A percentile compares a stretch with the other conserved stretches of the same genome.
Evolutionary conservation across 2,113 vertebrate species (phyloP).

Genomic region (Nymphicus hollandicus): DNA sequence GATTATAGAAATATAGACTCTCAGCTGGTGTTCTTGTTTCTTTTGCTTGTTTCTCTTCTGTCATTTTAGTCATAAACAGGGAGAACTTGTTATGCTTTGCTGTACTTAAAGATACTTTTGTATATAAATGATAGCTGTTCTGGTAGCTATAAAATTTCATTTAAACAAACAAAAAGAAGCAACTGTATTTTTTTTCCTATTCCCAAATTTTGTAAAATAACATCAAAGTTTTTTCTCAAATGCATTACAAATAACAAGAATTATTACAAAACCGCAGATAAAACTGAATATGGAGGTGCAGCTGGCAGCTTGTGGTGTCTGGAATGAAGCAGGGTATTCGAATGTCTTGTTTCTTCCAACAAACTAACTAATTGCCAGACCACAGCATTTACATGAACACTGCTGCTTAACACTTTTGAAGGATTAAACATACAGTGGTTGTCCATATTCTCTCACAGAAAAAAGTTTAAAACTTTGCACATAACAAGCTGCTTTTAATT

Average conservation of each 20-base stretch:
- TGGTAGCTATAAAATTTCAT: neutral
- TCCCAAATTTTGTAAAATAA: neutral
- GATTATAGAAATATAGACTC: neutral
- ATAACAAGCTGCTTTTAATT: neutral
- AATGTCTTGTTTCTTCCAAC: neutral
- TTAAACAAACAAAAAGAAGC: neutral
- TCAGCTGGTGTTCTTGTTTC: neutral
- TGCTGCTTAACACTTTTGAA: neutral
- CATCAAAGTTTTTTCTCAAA: neutral
- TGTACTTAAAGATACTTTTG: neutral
- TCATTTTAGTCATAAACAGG: neutral
- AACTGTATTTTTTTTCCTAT: neutral
- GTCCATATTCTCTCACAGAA: neutral
- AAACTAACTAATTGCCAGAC: neutral
- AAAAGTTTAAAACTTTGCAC: neutral
- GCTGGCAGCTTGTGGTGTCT: neutral
- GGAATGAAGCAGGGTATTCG: neutral
- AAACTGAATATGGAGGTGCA: neutral
- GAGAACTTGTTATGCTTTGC: neutral
- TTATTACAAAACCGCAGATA: neutral
- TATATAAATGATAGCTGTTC: neutral
- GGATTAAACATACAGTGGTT: neutral
- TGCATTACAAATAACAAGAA: neutral
- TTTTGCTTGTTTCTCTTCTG: neutral
- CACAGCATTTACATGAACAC: neutral